Percentiles rank a stretch among this genome's conserved stretches.
Conservation (phyloP, 2,888 invertebrate genomes). For the Pristionchus mayeri region DNA sequence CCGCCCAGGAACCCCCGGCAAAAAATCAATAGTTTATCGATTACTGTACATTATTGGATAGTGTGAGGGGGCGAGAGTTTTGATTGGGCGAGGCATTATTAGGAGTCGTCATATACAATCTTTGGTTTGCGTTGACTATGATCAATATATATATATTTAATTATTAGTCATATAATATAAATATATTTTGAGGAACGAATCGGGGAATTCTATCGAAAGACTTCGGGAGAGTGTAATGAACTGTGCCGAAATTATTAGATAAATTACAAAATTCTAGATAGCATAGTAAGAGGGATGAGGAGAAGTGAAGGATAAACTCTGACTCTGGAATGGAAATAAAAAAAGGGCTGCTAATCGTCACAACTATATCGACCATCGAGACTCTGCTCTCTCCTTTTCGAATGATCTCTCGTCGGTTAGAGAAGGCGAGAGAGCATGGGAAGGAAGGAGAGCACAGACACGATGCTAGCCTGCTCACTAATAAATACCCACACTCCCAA, state of each 20-base stretch:
- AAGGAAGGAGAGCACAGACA: not conserved
- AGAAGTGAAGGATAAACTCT: not conserved
- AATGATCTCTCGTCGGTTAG: not conserved
- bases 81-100: constrained; percentile 2
- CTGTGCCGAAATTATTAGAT: not conserved
- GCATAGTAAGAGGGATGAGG: not conserved
- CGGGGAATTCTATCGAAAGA: constrained; percentile 11
- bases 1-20: not conserved
- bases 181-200: not conserved
- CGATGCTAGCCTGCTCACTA: constrained; percentile 7
- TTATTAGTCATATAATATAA: no score
- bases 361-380: not conserved
- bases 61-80: not conserved
- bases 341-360: not conserved
- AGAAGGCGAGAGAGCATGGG: not conserved
- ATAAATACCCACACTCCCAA: not conserved
- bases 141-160: constrained; percentile 2
- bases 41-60: constrained; percentile 34
- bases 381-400: not conserved
- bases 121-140: constrained; percentile 22
- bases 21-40: constrained; percentile 24
- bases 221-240: constrained; percentile 12
- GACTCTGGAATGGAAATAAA: not conserved
- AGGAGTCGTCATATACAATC: constrained; percentile 12
- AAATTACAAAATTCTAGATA: constrained; percentile 31